These are phyloP conservation scores for Lutraria rhynchaena DNA, from an alignment of 1,140 invertebrate genomes.

Conservation along the genomic window DNA sequence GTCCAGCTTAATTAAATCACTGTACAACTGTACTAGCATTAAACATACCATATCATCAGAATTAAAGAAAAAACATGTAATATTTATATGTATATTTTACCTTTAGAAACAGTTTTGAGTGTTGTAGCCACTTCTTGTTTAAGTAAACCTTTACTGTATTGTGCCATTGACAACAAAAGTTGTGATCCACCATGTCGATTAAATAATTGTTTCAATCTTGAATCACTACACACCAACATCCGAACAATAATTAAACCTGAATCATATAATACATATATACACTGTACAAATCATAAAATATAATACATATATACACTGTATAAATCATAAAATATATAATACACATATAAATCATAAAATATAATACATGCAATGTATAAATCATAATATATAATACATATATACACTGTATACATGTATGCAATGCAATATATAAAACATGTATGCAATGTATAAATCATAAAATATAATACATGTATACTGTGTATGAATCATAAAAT, in stretches of 20 bases:
- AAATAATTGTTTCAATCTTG: constrained; percentile 60
- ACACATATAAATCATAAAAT: too few relatives aligned
- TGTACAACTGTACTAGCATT: background rate
- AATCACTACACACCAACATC: constrained; percentile 58
- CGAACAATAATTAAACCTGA: constrained; percentile 58
- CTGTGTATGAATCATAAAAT: too few relatives aligned
- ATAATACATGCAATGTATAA: too few relatives aligned
- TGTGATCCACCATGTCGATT: constrained; percentile 60
- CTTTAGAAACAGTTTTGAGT: constrained; percentile 55
- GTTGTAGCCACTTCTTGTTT: constrained; percentile 54
- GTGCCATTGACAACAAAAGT: constrained; percentile 56
- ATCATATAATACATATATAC: too few relatives aligned
- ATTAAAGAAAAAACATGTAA: background rate
- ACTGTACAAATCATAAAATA: too few relatives aligned
- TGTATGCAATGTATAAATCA: too few relatives aligned
- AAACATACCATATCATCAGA: background rate
- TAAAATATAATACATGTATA: too few relatives aligned
- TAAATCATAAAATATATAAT: too few relatives aligned
- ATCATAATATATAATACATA: too few relatives aligned
- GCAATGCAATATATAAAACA: too few relatives aligned
- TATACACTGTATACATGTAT: too few relatives aligned
- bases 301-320: too few relatives aligned
- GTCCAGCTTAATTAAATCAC: background rate
- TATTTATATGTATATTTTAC: constrained; percentile 3
- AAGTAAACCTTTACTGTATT: constrained; percentile 44